A percentile compares a stretch with the other conserved stretches of the same genome.
Conservation (phyloP, 2,888 invertebrate genomes). For the Nymphalis c-album region DNA sequence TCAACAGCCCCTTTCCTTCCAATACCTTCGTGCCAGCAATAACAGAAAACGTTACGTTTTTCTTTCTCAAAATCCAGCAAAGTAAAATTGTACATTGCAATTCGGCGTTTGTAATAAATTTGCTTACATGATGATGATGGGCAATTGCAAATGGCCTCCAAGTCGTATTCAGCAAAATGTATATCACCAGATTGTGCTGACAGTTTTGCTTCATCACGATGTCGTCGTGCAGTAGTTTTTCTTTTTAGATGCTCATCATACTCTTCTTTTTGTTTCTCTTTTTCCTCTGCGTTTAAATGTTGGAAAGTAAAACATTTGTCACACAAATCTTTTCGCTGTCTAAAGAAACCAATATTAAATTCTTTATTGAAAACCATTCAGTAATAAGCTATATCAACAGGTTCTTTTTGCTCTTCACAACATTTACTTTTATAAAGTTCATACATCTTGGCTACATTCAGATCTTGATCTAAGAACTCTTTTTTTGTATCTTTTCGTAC, state of each 20-base stretch:
- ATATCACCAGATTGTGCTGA: slow-evolving; percentile 31
- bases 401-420: not conserved
- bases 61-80: not conserved
- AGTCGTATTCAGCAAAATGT: slow-evolving; percentile 36
- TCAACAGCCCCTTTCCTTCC: not conserved
- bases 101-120: slow-evolving; percentile 4
- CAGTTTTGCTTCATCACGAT: slow-evolving; percentile 34
- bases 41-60: slow-evolving; percentile 1
- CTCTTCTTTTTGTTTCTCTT: not conserved
- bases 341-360: not conserved
- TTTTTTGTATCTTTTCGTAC: not conserved
- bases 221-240: slow-evolving; percentile 9
- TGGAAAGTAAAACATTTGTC: not conserved
- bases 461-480: slow-evolving; percentile 1
- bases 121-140: not conserved
- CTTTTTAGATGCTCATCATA: not conserved
- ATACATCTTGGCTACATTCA: not conserved
- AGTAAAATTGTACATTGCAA: slow-evolving; percentile 1
- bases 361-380: not conserved
- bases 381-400: not conserved
- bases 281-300: not conserved
- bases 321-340: slow-evolving; percentile 1
- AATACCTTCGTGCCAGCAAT: slow-evolving; percentile 7
- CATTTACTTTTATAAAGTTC: not conserved
- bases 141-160: slow-evolving; percentile 31